Conservation (phyloP, 2,113 vertebrate genomes). For the Pluvianellus socialis region DNA sequence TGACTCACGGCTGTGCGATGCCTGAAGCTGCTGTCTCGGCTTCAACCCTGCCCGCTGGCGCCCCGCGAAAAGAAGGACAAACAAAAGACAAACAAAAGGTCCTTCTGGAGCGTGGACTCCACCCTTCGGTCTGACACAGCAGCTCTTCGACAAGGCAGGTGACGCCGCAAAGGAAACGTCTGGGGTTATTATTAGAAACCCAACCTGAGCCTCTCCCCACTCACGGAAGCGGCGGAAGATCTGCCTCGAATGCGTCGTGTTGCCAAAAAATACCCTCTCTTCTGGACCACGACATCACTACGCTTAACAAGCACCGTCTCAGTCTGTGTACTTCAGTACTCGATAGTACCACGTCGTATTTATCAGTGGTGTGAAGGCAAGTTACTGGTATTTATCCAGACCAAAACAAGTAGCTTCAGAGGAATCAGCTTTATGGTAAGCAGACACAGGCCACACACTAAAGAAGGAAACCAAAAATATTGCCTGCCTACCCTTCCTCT, state of each 20-base stretch:
- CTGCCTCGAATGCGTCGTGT: neutral
- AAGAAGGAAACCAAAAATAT: neutral
- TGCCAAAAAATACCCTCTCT: neutral
- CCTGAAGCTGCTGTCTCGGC: neutral
- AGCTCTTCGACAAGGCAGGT: neutral
- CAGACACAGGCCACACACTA: neutral
- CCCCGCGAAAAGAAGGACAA: neutral
- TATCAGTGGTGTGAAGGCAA: neutral
- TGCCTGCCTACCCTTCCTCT: neutral
- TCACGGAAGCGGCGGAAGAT: neutral
- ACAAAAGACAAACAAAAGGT: neutral
- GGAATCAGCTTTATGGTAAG: neutral
- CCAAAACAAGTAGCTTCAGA: neutral
- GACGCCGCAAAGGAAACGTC: neutral
- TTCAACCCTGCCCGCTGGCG: neutral
- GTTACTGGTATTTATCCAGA: neutral
- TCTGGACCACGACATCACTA: neutral
- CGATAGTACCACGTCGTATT: neutral
- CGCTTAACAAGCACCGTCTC: neutral
- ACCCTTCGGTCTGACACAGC: neutral
- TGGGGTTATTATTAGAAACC: neutral
- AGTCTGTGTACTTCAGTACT: fast-evolving
- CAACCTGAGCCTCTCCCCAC: neutral
- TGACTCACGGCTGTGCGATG: neutral
- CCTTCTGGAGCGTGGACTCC: neutral